Conservation (phyloP, 2,888 invertebrate species). For the Caenorhabditis becei region DNA sequence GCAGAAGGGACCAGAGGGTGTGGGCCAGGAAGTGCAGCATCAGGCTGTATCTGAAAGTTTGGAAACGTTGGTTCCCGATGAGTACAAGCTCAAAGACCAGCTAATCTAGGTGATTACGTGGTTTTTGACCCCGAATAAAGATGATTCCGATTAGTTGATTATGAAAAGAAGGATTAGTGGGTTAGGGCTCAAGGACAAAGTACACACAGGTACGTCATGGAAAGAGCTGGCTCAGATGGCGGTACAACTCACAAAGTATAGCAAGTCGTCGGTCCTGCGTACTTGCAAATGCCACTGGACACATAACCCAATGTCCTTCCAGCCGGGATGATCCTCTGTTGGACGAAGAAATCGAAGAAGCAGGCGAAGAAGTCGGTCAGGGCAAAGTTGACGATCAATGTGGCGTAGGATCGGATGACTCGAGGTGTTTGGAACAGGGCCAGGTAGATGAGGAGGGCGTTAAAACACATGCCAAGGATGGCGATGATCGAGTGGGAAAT, state of each 20-base stretch:
- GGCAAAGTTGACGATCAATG: constrained; percentile 47
- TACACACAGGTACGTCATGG: too few relatives aligned
- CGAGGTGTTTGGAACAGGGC: constrained; percentile 33
- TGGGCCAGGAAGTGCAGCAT: constrained; percentile 58
- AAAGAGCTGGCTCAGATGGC: too few relatives aligned
- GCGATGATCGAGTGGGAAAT: constrained; percentile 34
- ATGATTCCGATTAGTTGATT: too few relatives aligned
- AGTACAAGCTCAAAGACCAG: too few relatives aligned
- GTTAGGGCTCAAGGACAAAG: too few relatives aligned
- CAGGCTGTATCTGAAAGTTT: constrained; percentile 50
- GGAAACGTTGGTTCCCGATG: too few relatives aligned
- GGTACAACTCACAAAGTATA: constrained; percentile 31
- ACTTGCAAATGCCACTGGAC: constrained; percentile 41
- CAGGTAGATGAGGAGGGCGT: constrained; percentile 24
- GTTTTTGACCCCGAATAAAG: too few relatives aligned
- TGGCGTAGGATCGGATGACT: constrained; percentile 43
- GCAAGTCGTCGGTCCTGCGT: constrained; percentile 35
- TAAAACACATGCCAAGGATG: constrained; percentile 30
- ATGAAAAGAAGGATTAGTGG: too few relatives aligned
- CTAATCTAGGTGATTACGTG: too few relatives aligned
- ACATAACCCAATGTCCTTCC: constrained; percentile 41
- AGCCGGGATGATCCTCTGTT: constrained; percentile 46
- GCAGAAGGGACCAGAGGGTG: constrained; percentile 58
- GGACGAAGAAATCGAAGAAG: constrained; percentile 43
- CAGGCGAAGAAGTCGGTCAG: constrained; percentile 48